These are phyloP conservation scores for Lasiurus borealis DNA, from an alignment of 2,113 vertebrate genomes.

Conservation along the genomic window DNA sequence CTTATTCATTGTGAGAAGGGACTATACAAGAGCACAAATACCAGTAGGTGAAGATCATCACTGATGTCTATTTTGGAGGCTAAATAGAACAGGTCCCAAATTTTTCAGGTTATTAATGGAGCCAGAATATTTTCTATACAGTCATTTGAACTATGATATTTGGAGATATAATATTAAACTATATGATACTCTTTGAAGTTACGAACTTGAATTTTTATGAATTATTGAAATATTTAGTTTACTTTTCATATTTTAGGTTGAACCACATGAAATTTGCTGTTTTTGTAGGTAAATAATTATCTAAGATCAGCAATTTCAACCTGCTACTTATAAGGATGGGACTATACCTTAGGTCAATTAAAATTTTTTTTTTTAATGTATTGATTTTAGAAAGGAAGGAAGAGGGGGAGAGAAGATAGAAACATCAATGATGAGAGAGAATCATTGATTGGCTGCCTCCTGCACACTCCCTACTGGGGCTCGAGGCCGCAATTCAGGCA, in stretches of 20 bases:
- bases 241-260: conserved; percentile 17
- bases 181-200: not conserved
- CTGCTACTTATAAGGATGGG: not conserved
- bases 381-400: no score
- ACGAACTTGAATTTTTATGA: not conserved
- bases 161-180: not conserved
- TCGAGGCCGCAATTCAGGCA: no score
- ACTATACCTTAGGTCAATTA: not conserved
- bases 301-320: conserved; percentile 30
- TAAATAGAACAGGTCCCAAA: not conserved
- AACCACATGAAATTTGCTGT: conserved; percentile 2
- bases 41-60: not conserved
- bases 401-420: no score
- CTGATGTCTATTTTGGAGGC: not conserved
- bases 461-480: no score
- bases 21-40: not conserved
- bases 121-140: not conserved
- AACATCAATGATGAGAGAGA: no score
- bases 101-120: not conserved
- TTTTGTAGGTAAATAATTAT: conserved; percentile 21
- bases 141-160: not conserved
- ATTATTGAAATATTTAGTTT: conserved; percentile 42
- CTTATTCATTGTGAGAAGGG: not conserved
- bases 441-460: no score
- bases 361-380: no score